Evolutionary conservation across 2,888 invertebrate genomes (phyloP).

Genomic region (Trissolcus japonicus): DNA sequence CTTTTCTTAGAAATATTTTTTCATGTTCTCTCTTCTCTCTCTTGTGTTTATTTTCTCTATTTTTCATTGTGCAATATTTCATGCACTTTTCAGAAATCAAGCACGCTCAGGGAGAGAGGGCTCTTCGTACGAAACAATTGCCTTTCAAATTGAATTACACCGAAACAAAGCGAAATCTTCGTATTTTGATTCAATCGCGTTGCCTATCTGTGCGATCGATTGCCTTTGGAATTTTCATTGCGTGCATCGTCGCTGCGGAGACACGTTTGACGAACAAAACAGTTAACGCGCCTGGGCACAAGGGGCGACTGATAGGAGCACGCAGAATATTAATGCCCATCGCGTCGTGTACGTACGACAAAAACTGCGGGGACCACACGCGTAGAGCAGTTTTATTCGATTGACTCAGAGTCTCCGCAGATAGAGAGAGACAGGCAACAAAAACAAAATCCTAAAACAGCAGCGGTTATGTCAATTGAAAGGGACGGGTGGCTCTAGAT

Average conservation of each 20-base stretch:
- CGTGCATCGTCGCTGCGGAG: conserved; percentile 22
- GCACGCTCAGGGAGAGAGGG: no score
- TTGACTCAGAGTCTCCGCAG: conserved; percentile 18
- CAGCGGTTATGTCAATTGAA: no score
- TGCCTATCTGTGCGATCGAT: conserved; percentile 35
- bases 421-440: conserved; percentile 16
- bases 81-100: no score
- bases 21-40: neutral
- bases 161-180: conserved; percentile 6
- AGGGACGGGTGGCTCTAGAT: no score
- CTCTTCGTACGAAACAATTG: neutral
- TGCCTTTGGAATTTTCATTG: conserved; percentile 44
- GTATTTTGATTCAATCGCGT: conserved; percentile 15
- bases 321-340: conserved; percentile 50
- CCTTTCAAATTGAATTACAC: conserved; percentile 5
- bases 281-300: conserved; percentile 39
- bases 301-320: conserved; percentile 13
- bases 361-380: conserved; percentile 46
- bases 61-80: no score
- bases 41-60: no score
- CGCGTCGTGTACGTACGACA: conserved; percentile 14
- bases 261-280: conserved; percentile 55
- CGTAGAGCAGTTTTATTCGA: conserved; percentile 20
- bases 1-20: neutral
- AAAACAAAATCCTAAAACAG: conserved; percentile 22